phyloP scores from a whole-genome alignment of 2,888 invertebrate species.

The Ypsolopha sequella region DNA sequence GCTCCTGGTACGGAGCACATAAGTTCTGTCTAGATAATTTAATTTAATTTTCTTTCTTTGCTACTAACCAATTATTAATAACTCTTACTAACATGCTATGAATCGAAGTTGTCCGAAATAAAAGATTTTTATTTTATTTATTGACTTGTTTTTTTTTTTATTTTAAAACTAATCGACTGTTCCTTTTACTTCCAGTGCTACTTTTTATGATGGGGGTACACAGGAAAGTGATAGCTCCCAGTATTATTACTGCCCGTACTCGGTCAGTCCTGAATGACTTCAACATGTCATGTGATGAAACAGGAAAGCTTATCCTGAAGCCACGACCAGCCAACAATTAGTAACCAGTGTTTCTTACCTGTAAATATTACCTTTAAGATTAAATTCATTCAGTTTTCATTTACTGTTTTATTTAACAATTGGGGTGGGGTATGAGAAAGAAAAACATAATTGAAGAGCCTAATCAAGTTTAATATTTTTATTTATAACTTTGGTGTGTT shows the following conservation, averaged over 20 bases:
- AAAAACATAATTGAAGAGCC: conserved; percentile 51
- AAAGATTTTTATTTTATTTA: too few species aligned
- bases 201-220: conserved; percentile 95
- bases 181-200: conserved; percentile 74
- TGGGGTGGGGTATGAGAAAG: conserved; percentile 13
- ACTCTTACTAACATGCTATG: too few species aligned
- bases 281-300: conserved; percentile 98
- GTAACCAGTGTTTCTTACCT: conserved; percentile 17
- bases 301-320: conserved; percentile 94
- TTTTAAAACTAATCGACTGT: too few species aligned
- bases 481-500: conserved; percentile 66
- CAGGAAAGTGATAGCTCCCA: conserved; percentile 95
- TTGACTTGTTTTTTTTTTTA: too few species aligned
- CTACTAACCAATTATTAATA: too few species aligned
- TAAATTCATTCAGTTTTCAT: conserved; percentile 21
- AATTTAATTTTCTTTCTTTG: too few species aligned
- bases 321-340: conserved; percentile 77
- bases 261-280: conserved; percentile 92
- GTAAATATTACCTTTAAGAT: conserved; percentile 43
- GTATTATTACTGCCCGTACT: conserved; percentile 93
- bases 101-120: too few species aligned
- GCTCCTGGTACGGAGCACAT: too few species aligned
- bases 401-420: conserved; percentile 5
- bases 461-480: conserved; percentile 53
- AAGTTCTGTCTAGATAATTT: too few species aligned